phyloP scores from a whole-genome alignment of 2,888 invertebrate species.

The Drepanosiphum platanoidis region DNA sequence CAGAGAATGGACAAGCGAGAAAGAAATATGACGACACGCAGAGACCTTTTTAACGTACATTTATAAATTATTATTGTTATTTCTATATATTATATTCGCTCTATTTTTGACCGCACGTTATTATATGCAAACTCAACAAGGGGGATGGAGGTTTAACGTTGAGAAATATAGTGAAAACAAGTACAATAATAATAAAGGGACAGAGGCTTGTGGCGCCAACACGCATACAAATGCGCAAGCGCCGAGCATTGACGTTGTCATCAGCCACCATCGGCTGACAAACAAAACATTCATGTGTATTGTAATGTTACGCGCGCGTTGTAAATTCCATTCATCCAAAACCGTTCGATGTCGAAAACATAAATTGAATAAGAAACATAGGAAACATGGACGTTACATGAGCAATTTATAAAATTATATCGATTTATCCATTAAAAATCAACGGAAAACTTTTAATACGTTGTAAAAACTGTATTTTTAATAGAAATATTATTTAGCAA shows the following conservation, averaged over 20 bases:
- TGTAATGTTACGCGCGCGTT: background rate
- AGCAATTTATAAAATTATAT: no score
- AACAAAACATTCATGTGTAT: background rate
- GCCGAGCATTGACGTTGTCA: background rate
- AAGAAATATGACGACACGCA: background rate
- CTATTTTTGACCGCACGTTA: background rate
- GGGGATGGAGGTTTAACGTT: background rate
- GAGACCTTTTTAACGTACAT: background rate
- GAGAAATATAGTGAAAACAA: background rate
- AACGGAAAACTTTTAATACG: no score
- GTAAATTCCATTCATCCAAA: background rate
- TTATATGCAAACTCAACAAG: background rate
- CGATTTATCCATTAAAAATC: no score
- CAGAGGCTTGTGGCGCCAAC: constrained; percentile 58
- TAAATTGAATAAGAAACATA: no score
- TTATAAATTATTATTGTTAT: background rate
- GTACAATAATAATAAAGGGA: constrained; percentile 41
- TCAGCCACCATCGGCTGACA: background rate
- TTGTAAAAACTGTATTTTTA: no score
- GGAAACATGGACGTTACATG: no score
- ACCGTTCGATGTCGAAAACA: background rate
- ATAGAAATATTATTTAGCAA: no score
- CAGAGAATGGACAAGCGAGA: background rate
- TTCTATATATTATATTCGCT: background rate
- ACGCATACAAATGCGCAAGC: background rate